Evolutionary conservation across 2,113 vertebrate species (phyloP).

Genomic region (Zootoca vivipara): DNA sequence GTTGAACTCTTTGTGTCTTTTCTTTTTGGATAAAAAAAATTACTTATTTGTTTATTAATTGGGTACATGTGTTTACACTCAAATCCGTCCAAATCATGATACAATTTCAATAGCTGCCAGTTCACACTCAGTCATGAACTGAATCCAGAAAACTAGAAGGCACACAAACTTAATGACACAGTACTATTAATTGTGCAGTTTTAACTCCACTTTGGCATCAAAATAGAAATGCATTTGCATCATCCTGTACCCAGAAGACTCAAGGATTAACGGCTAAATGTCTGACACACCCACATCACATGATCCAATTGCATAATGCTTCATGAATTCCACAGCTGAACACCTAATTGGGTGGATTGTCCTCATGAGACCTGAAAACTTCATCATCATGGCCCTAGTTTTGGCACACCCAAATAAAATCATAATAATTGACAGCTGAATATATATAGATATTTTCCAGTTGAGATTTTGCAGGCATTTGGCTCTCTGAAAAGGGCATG

Average conservation of each 20-base stretch:
- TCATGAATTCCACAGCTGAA: not conserved
- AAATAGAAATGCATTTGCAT: not conserved
- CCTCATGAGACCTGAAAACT: not conserved
- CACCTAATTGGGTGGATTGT: slow-evolving; percentile 1
- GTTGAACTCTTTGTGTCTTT: not conserved
- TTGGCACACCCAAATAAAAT: slow-evolving; percentile 24
- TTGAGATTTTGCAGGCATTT: not conserved
- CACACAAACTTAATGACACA: not conserved
- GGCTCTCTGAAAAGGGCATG: not conserved
- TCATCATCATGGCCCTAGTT: rapidly evolving
- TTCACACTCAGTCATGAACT: not conserved
- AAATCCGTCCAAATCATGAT: not conserved
- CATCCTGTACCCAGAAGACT: not conserved
- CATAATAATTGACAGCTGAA: not conserved
- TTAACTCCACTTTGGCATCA: not conserved
- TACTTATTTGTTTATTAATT: not conserved
- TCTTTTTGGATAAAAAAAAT: not conserved
- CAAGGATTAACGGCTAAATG: slow-evolving; percentile 7
- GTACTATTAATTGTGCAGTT: not conserved
- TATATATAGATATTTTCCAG: not conserved
- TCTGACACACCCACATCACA: not conserved
- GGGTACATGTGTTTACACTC: not conserved
- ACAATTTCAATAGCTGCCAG: not conserved
- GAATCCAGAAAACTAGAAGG: not conserved
- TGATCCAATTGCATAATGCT: not conserved